Base-by-base conservation (phyloP, 2,797 vertebrate genomes). In the Steatocranus sp. region DNA sequence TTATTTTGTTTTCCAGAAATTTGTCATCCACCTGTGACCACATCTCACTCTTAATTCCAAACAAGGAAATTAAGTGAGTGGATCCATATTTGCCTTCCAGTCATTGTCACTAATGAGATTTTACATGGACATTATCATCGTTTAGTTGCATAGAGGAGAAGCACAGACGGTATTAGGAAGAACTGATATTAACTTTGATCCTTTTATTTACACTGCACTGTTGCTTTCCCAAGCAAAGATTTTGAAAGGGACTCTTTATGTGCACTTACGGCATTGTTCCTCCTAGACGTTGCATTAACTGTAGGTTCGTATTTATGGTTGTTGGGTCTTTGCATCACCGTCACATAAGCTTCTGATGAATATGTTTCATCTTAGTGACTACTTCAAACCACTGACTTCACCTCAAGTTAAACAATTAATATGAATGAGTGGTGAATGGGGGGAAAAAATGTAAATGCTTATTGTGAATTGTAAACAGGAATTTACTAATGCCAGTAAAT, bases 201-300 rank as follows among this genome's bases (percentile, higher is more conserved):
- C 79, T 61, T 5, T 56, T 18, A 49, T 79, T 77, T 30, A 81
- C 18, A 3, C 78, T 50, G 18, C 74, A 32, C 43, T 78, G 43
- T 48, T 73, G 14, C 49, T 25, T 79, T 61, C 46, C 17, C 68
- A 18, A 48, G 50, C 2, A 73, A 70, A 53, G 63, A 34, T 34
- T 80, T 20, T 79, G 18, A 85, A 85, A 88, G 81, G 83, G 79
- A 85, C 32, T 51, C n/a, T 38, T 61, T 41, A 8, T 25, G 30
- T 27, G 46, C 66, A 51, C 5, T 4, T 23, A 34, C 11, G 30
- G 8, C 8, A 20, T 36, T 49, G 68, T 58, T 82, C 68, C 50
- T 76, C 70, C 75, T 82, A 84, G 23, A 78, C 43, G 5, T 61
- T 84, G 36, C 38, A 89, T 86, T 90, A 89, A 88, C 86, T 87